A percentile compares a stretch with the other conserved stretches of the same genome.
Conservation (phyloP, 2,888 invertebrate species). For the Alloscopus bannaensis region DNA sequence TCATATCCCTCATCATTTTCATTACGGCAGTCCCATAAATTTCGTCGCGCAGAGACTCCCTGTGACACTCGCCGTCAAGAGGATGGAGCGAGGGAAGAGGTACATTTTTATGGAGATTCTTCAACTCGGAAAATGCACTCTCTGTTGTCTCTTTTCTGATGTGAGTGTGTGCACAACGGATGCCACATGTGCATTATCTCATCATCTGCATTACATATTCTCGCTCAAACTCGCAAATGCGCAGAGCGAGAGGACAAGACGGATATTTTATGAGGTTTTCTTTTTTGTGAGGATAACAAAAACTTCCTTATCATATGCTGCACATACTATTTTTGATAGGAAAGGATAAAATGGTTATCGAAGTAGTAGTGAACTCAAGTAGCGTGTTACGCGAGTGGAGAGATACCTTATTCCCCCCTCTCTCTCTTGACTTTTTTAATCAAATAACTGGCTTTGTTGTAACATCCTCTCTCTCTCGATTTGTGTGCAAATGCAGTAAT, state of each 20-base stretch:
- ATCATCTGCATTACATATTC: background rate
- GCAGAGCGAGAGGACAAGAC: background rate
- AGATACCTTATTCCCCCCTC: background rate
- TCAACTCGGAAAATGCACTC: background rate
- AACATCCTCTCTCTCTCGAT: background rate
- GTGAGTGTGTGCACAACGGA: background rate
- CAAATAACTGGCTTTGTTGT: slow-evolving; percentile 14
- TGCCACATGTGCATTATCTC: slow-evolving; percentile 1
- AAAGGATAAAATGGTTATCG: background rate
- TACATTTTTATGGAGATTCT: no score
- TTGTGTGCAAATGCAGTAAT: background rate
- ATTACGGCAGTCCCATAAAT: background rate
- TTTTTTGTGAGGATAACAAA: background rate
- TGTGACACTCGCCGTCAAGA: background rate
- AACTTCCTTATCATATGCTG: no score
- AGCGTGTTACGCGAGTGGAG: background rate
- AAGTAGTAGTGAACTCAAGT: background rate
- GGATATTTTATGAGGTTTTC: background rate
- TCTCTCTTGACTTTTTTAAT: slow-evolving; percentile 11
- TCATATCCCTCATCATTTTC: background rate
- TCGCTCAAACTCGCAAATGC: background rate
- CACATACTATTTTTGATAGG: background rate
- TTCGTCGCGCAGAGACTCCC: background rate
- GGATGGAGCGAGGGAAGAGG: no score
- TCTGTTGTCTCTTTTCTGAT: background rate